These are phyloP conservation scores for Gadus macrocephalus DNA, from an alignment of 2,113 vertebrate genomes.

Conservation along the genomic window DNA sequence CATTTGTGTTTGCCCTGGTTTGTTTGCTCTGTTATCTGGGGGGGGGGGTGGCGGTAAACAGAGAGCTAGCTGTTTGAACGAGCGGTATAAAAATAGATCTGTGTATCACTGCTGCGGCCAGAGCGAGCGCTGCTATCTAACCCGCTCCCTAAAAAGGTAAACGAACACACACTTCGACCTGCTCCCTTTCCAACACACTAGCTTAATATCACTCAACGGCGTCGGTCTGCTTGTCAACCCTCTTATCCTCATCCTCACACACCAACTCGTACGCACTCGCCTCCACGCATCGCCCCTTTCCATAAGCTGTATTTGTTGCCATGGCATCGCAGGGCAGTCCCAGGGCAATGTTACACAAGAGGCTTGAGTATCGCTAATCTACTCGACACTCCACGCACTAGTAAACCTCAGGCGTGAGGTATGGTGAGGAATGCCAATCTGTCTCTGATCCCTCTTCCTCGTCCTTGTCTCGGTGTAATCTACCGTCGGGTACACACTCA, in stretches of 20 bases:
- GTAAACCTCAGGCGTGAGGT: constrained; percentile 3
- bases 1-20: constrained; percentile 12
- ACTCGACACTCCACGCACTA: constrained; percentile 3
- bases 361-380: constrained; percentile 43
- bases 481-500: neutral
- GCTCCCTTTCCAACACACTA: constrained; percentile 36
- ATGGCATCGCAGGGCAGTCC: neutral
- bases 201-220: constrained; percentile 33
- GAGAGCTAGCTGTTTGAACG: constrained; percentile 59
- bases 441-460: neutral
- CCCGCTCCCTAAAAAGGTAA: constrained; percentile 47
- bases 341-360: constrained; percentile 26
- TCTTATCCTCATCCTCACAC: neutral
- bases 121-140: constrained; percentile 25
- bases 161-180: neutral
- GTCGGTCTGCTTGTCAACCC: neutral
- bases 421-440: neutral
- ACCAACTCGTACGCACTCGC: neutral
- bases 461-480: constrained; percentile 9
- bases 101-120: constrained; percentile 49
- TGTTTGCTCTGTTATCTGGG: constrained; percentile 50
- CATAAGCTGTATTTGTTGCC: constrained; percentile 34
- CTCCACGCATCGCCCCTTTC: neutral
- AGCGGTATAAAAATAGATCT: constrained; percentile 58
- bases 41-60: constrained; percentile 39